Conservation (phyloP, 2,888 invertebrate genomes). For the Drosophila dives region DNA sequence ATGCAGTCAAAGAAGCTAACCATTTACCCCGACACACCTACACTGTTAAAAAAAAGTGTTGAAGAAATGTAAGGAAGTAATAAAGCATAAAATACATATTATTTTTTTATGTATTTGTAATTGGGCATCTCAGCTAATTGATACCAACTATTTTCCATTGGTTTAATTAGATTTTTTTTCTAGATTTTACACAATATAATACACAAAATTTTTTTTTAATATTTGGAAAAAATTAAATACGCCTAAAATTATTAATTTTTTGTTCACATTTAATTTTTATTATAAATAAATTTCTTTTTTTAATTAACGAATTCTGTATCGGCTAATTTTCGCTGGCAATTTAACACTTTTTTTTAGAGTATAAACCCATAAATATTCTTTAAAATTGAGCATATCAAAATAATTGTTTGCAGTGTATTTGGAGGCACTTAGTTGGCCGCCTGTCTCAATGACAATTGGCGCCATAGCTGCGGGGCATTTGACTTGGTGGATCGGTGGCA, state of each 20-base stretch:
- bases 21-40: slow-evolving; percentile 37
- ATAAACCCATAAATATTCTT: background rate
- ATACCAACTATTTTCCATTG: too few species aligned
- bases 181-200: too few species aligned
- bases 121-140: too few species aligned
- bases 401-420: slow-evolving; percentile 35
- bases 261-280: background rate
- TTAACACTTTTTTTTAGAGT: background rate
- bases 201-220: too few species aligned
- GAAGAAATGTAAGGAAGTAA: background rate
- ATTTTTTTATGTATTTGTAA: background rate
- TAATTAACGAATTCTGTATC: background rate
- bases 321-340: background rate
- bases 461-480: slow-evolving; percentile 72
- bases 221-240: background rate
- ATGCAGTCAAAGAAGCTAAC: slow-evolving; percentile 53
- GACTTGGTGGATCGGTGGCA: slow-evolving; percentile 18
- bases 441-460: slow-evolving; percentile 76
- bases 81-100: too few species aligned
- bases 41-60: slow-evolving; percentile 30
- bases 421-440: slow-evolving; percentile 22
- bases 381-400: background rate
- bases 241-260: background rate
- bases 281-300: background rate
- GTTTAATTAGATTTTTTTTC: too few species aligned